Evolutionary conservation across 2,113 vertebrate genomes (phyloP).

Genomic region (Perca schrenkii): DNA sequence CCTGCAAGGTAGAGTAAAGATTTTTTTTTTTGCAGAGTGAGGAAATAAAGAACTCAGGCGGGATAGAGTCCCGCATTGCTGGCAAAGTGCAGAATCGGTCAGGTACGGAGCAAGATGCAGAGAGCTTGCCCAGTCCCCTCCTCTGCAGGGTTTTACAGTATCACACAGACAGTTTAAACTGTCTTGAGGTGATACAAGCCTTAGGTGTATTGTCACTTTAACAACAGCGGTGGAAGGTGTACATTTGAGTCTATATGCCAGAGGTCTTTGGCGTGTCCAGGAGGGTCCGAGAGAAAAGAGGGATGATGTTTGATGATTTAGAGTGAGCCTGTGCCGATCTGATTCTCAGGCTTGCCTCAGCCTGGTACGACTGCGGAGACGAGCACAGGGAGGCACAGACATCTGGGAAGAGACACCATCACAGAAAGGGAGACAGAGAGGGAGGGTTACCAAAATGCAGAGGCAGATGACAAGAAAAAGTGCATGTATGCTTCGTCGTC

Average conservation of each 20-base stretch:
- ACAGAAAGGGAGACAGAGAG: conserved; percentile 22
- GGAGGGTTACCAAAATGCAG: neutral
- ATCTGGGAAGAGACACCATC: conserved; percentile 34
- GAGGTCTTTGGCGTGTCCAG: neutral
- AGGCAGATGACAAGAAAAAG: conserved; percentile 9
- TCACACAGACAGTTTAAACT: neutral
- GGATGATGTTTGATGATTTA: conserved; percentile 35
- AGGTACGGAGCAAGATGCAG: conserved; percentile 23
- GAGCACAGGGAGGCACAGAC: conserved; percentile 60
- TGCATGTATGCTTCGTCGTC: conserved; percentile 11
- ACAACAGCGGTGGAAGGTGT: neutral
- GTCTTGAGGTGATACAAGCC: neutral
- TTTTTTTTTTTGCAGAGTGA: conserved; percentile 59
- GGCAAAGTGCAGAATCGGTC: conserved; percentile 39
- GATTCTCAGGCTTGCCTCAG: conserved; percentile 50
- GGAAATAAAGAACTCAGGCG: conserved; percentile 62
- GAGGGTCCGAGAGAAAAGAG: neutral
- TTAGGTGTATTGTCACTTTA: conserved; percentile 1
- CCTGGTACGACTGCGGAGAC: conserved; percentile 68
- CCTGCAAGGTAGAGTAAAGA: conserved; percentile 15
- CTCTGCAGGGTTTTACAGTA: neutral
- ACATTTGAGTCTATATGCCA: neutral
- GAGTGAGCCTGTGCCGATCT: conserved; percentile 36
- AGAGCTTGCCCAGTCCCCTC: neutral
- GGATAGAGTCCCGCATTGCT: conserved; percentile 27